Base-by-base conservation (phyloP, 2,113 vertebrate species). In the Psittacara wagleri region DNA sequence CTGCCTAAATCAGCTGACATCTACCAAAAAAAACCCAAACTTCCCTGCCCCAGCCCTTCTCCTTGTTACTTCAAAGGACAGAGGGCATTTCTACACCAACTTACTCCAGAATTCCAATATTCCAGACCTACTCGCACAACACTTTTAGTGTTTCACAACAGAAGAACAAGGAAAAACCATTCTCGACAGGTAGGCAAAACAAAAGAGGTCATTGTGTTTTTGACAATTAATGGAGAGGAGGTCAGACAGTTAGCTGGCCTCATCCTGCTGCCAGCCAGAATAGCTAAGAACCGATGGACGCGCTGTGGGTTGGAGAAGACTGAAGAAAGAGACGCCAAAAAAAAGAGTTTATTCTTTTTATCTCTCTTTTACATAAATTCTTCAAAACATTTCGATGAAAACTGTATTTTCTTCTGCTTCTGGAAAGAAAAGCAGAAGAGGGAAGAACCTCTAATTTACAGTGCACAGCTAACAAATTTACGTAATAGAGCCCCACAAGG, bases 21-120 rank as follows among this genome's bases (percentile, higher is more conserved):
- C 20, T 41, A 29, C 20, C 12, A 44, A 62, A 83, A 51, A 70
- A 1, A 0, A 1, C 0, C 57, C 7, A 25, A 48, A 19, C 23
- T 33, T 35, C 43, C 80, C 48, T 76, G 43, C 8, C 61, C 28
- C 6, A 54, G 46, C 15, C 19, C 15, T 52, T 49, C 13, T 59
- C 10, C 15, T 51, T 46, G 15, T 78, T 82, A 82, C 17, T 78
- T 12, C 62, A 61, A 72, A 59, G 41, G 46, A 62, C 2, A 1
- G 55, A 81, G 28, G 20, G 29, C 27, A 49, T 78, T 87, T 87
- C 81, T 67, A 82, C 52, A 87, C 9, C 37, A 78, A 17, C 25
- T 52, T 33, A 54, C 41, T 19, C 37, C 46, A 49, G 28, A 31
- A 80, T 35, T 77, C 12, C 73, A 70, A 3, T 70, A 82, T 44